Conservation (phyloP, 2,888 invertebrate species). For the Schrankia costaestrigalis region DNA sequence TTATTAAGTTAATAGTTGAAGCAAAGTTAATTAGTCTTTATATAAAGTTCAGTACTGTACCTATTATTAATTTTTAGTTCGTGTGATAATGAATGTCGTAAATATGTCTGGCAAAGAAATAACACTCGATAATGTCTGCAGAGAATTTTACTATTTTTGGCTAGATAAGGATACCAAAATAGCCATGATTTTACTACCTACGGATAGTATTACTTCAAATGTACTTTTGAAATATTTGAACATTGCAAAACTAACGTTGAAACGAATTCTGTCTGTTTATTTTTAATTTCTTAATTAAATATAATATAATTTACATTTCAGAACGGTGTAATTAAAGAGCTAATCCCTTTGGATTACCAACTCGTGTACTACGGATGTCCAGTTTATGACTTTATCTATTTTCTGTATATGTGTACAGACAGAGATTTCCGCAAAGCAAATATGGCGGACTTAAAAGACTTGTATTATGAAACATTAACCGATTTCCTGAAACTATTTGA, state of each 20-base stretch:
- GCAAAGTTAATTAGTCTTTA: too few species aligned
- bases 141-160: too few species aligned
- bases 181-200: background rate
- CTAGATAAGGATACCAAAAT: background rate
- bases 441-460: constrained; percentile 36
- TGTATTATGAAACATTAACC: constrained; percentile 41
- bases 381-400: constrained; percentile 43
- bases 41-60: too few species aligned
- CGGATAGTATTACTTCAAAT: background rate
- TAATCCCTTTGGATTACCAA: constrained; percentile 50
- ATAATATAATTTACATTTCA: constrained; percentile 23
- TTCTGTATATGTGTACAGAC: constrained; percentile 44
- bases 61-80: too few species aligned
- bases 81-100: too few species aligned
- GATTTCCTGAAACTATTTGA: constrained; percentile 41
- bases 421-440: constrained; percentile 41
- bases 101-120: too few species aligned
- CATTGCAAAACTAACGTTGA: too few species aligned
- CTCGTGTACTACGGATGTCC: constrained; percentile 43
- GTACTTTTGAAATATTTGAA: too few species aligned
- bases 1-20: too few species aligned
- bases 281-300: background rate
- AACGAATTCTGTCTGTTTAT: background rate
- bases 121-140: too few species aligned
- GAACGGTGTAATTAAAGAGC: constrained; percentile 38